These are phyloP conservation scores for Caracal caracal DNA, from an alignment of 2,113 vertebrate species.

Conservation along the genomic window DNA sequence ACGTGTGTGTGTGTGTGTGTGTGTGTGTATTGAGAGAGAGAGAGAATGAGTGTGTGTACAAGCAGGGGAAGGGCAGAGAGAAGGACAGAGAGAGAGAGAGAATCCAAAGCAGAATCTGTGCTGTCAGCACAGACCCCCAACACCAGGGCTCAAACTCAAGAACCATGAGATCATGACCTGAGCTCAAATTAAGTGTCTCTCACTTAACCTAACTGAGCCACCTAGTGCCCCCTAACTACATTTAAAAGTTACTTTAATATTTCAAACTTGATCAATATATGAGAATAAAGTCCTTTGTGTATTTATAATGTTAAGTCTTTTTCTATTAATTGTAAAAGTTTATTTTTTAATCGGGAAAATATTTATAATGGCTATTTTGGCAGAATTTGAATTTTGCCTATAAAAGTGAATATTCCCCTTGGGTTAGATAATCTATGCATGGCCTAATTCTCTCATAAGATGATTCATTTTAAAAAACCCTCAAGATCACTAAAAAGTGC, in stretches of 20 bases:
- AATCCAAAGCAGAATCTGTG: too few species aligned
- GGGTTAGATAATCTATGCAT: neutral
- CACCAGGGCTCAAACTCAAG: too few species aligned
- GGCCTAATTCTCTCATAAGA: neutral
- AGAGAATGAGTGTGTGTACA: too few species aligned
- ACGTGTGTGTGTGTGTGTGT: too few species aligned
- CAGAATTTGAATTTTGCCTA: neutral
- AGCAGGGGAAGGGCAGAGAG: too few species aligned
- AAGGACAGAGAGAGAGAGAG: too few species aligned
- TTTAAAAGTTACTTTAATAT: neutral
- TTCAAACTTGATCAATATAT: neutral
- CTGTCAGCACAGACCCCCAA: too few species aligned
- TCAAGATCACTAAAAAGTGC: neutral
- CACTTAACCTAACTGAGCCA: too few species aligned
- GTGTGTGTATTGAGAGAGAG: too few species aligned
- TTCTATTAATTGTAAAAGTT: neutral
- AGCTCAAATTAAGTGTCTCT: too few species aligned
- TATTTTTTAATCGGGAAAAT: neutral
- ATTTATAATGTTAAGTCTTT: neutral
- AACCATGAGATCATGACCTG: too few species aligned
- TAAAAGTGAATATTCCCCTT: neutral
- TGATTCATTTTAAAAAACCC: neutral
- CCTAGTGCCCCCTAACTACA: neutral
- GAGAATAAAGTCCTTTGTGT: neutral
- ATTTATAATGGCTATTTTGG: neutral